A percentile compares a stretch with the other conserved stretches of the same genome.
phyloP scores from a whole-genome alignment of 2,888 invertebrate genomes.

The Nomada fabriciana region DNA sequence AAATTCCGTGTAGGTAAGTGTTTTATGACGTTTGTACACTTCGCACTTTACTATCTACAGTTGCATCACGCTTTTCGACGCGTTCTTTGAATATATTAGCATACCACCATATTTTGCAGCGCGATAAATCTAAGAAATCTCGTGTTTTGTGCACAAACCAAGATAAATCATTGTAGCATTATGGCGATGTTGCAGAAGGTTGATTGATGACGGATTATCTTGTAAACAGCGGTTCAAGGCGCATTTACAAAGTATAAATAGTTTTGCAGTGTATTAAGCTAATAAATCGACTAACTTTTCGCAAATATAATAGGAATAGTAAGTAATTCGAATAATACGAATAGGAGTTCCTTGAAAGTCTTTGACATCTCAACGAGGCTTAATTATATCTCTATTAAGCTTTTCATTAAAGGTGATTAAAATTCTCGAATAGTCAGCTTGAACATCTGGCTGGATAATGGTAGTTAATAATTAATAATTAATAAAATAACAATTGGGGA shows the following conservation, averaged over 20 bases:
- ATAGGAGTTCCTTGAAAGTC: too few species aligned
- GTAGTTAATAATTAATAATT: too few species aligned
- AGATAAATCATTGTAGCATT: slow-evolving; percentile 3
- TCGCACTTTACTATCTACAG: slow-evolving; percentile 2
- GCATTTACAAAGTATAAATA: neutral
- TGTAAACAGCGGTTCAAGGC: slow-evolving; percentile 31
- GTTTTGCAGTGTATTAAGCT: neutral
- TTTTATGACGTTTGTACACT: neutral
- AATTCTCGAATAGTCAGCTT: too few species aligned
- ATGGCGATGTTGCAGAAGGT: neutral
- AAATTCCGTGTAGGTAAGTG: neutral
- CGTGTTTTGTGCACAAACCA: slow-evolving; percentile 1
- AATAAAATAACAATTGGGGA: too few species aligned
- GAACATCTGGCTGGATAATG: too few species aligned
- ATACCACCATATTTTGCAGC: slow-evolving; percentile 29
- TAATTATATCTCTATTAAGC: too few species aligned
- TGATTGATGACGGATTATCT: neutral
- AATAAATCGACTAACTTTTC: neutral
- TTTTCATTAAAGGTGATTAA: too few species aligned
- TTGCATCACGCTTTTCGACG: slow-evolving; percentile 31
- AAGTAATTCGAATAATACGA: too few species aligned
- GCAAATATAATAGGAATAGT: neutral
- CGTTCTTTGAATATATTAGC: neutral
- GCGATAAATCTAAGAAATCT: neutral
- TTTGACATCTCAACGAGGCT: too few species aligned